These are phyloP conservation scores for Drymonia ruficornis DNA, from an alignment of 2,888 invertebrate species.

Conservation along the genomic window DNA sequence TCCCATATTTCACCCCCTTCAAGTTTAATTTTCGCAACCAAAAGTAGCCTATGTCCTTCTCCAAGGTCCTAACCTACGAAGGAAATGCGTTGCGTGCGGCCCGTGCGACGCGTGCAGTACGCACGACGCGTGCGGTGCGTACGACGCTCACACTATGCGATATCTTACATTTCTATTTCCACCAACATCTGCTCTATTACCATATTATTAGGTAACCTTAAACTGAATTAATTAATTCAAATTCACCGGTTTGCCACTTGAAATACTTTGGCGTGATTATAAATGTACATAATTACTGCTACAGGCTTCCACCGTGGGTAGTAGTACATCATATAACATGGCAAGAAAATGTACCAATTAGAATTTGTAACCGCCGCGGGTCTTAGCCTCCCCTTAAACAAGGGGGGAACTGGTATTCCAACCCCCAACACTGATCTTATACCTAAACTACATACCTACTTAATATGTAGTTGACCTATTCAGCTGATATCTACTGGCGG, in stretches of 20 bases:
- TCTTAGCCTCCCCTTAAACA: not conserved
- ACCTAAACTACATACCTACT: too few relatives aligned
- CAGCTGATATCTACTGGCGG: too few relatives aligned
- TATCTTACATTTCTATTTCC: constrained; percentile 14
- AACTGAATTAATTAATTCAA: constrained; percentile 48
- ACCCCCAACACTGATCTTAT: too few relatives aligned
- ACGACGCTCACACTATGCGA: too few relatives aligned
- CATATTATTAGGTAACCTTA: constrained; percentile 43
- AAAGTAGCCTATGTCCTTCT: too few relatives aligned
- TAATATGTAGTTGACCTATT: too few relatives aligned
- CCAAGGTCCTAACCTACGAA: too few relatives aligned
- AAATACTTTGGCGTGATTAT: constrained; percentile 49
- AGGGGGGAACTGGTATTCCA: not conserved
- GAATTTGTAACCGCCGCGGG: constrained; percentile 14
- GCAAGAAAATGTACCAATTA: constrained; percentile 24
- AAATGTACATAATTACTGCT: constrained; percentile 53
- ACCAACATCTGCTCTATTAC: constrained; percentile 27
- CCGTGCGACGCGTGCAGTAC: too few relatives aligned
- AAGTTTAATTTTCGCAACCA: too few relatives aligned
- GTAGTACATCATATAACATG: constrained; percentile 31
- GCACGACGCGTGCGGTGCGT: too few relatives aligned
- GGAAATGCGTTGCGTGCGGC: too few relatives aligned
- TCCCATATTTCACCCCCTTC: too few relatives aligned
- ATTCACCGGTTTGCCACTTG: constrained; percentile 41
- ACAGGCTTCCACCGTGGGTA: constrained; percentile 17